phyloP scores from a whole-genome alignment of 2,888 invertebrate genomes.

The Strigamia transsilvanica region DNA sequence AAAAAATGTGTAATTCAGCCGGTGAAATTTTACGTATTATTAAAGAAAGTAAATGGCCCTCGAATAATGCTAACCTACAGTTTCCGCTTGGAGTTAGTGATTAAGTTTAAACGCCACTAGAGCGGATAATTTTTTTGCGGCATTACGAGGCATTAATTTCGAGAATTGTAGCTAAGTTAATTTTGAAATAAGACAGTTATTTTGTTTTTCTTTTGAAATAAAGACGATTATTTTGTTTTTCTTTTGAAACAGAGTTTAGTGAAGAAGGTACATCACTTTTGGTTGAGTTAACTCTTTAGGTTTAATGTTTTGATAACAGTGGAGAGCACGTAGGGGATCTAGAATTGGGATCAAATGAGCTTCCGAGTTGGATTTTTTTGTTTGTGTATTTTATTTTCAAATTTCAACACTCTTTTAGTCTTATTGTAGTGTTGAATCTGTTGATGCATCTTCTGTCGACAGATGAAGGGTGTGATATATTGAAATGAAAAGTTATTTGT shows the following conservation, averaged over 20 bases:
- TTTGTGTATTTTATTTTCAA: neutral
- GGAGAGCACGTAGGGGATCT: neutral
- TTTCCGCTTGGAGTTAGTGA: neutral
- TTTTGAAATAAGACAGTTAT: neutral
- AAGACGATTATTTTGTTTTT: neutral
- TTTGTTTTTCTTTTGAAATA: neutral
- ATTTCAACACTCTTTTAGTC: neutral
- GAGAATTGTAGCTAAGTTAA: constrained; percentile 13
- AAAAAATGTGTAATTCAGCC: neutral
- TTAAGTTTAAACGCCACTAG: neutral
- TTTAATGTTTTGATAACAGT: constrained; percentile 30
- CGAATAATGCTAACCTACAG: neutral
- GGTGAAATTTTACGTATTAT: constrained; percentile 1
- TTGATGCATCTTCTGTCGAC: neutral
- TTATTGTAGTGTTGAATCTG: neutral
- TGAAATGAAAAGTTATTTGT: neutral
- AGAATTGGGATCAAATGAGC: constrained; percentile 3
- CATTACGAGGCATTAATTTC: neutral
- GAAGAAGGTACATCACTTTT: neutral
- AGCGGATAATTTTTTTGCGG: neutral
- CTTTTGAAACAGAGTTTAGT: neutral
- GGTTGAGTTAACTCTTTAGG: neutral
- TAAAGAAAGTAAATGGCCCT: neutral
- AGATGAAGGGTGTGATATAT: neutral
- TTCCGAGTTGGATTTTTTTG: neutral